Evolutionary conservation across 2,888 invertebrate species (phyloP), one percentile per base, ranked within the genome.

Genomic region (Oasisia sp.): DNA sequence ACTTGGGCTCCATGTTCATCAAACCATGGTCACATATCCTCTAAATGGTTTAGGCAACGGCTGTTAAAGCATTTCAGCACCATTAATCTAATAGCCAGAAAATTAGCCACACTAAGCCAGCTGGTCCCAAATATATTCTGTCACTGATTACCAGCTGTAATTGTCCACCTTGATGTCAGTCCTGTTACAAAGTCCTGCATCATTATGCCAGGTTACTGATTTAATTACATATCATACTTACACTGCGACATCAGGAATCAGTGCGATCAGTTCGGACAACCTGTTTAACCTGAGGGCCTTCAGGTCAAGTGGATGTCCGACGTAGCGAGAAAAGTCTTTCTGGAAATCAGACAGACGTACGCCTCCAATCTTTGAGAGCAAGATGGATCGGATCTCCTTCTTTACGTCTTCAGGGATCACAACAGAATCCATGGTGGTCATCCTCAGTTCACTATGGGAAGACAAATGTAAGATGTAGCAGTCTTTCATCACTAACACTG

Each of bases 161-260:
- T 38, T 38, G 38, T 38, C 38, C 38, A 38, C 4, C 38, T 38
- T 38, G 38, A n/a, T n/a, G 38, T 38, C 38, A 38, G 38, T 38
- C 38, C 4, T 38, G 38, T 38, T 1, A 38, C 38, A 38, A 38
- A 38, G 38, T 38, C 38, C 38, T 38, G 4, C 4, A 38, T 38
- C 38, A 38, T 38, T 38, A 38, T 56, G 56, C 56, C 56, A 56
- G 4, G 19, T 14, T 19, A 27, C 7, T 74, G 74, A 27, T n/a
- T n/a, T 74, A 19, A 27, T 19, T 7, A 74, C n/a, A 27, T 7
- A 19, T 74, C 2, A 74, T 0, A 74, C 74, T 74, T 74, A 74
- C 74, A 74, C 74, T 7, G 74, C 74, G n/a, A 74, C 74, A n/a
- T 74, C 74, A 74, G 74, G 74, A 74, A 74, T 74, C n/a, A n/a